Percentiles rank a stretch among this genome's conserved stretches.
Evolutionary conservation across 2,797 vertebrate genomes (phyloP).

Genomic region (Takifugu ocellatus): DNA sequence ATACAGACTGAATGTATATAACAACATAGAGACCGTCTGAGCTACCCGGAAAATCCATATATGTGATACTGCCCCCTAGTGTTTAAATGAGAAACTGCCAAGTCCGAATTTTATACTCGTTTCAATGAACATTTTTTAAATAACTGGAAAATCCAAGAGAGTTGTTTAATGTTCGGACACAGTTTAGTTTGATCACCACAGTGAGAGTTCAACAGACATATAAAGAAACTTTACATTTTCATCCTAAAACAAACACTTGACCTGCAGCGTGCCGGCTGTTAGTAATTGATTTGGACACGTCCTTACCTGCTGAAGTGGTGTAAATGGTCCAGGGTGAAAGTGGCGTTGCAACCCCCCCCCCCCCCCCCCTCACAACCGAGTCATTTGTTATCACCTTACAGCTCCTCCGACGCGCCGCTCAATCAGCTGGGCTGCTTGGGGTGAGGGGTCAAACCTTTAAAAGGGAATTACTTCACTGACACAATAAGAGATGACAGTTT

Average conservation of each 20-base stretch:
- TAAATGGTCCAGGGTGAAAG: slow-evolving; percentile 14
- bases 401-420: slow-evolving; percentile 43
- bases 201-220: neutral
- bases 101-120: neutral
- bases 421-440: slow-evolving; percentile 60
- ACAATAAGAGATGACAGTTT: slow-evolving; percentile 81
- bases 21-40: neutral
- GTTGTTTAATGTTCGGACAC: neutral
- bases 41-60: slow-evolving; percentile 22
- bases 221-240: neutral
- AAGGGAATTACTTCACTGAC: slow-evolving; percentile 82
- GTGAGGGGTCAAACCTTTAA: slow-evolving; percentile 75
- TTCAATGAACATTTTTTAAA: neutral
- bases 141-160: neutral
- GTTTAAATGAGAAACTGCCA: slow-evolving; percentile 21
- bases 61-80: slow-evolving; percentile 63
- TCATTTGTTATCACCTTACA: slow-evolving; percentile 68
- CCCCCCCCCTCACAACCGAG: slow-evolving; percentile 11
- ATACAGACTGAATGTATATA: too few species aligned
- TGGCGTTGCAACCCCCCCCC: neutral
- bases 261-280: neutral
- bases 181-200: neutral
- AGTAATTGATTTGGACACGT: slow-evolving; percentile 33
- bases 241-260: neutral
- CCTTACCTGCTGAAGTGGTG: slow-evolving; percentile 28